Base-by-base conservation (phyloP, 2,797 vertebrate genomes). In the Amazona ochrocephala region DNA sequence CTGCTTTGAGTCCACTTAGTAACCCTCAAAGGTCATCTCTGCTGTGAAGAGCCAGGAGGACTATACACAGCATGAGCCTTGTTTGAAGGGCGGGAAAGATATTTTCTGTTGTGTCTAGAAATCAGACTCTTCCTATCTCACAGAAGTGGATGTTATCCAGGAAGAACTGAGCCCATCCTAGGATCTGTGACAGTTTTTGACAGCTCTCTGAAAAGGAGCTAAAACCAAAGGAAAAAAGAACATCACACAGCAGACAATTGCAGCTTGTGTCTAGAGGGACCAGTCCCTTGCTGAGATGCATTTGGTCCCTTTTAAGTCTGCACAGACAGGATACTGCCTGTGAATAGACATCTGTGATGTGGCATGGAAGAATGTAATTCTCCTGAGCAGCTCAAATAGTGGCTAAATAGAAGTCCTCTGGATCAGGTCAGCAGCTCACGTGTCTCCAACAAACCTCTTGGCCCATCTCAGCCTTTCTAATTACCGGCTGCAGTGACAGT, bases 11-110 rank as follows among this genome's bases (percentile, higher is more conserved):
- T 90, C 56, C 48, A 39, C 51, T 92, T 93, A 84, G 41, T 67
- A 87, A 76, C 90, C 81, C 70, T 61, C 56, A 95, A 95, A 96
- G 86, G 92, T 95, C 95, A 89, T 64, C 77, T 84, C 37, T 80
- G 48, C 74, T 94, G n/a, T 74, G 77, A 53, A 90, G 74, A 94
- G 91, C 87, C 91, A 90, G 73, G 24, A 60, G 76, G 66, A 66
- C 67, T 61, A 67, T 74, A 50, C 70, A 70, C 9, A 67, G 37
- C 22, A 15, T 80, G 48, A 86, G 29, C 56, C 60, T 61, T 87
- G 17, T 83, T 95, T 89, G 26, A 19, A 77, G 82, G 26, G 10
- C 32, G 17, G 48, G 23, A 86, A 84, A 88, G 73, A 65, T 71
- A 88, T 79, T 94, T 93, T 94, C 83, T 93, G 15, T 58, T 80